A percentile compares a stretch with the other conserved stretches of the same genome.
phyloP scores from a whole-genome alignment of 2,113 vertebrate species.

The Cyanoderma ruficeps region DNA sequence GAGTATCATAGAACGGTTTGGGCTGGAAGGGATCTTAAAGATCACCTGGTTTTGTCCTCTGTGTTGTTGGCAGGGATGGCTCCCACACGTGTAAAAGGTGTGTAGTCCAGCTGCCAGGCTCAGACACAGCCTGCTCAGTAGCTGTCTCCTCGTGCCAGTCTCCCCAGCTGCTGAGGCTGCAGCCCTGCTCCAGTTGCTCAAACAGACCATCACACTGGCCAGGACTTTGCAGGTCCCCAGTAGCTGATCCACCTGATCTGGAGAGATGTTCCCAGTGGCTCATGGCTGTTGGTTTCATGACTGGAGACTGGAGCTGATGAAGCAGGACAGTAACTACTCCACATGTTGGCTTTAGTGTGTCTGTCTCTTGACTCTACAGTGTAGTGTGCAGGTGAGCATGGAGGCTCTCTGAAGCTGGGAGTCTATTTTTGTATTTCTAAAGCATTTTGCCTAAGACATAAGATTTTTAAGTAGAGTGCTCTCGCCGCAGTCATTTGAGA shows the following conservation, averaged over 20 bases:
- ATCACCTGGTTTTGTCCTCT: background rate
- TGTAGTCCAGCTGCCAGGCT: background rate
- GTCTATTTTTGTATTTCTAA: background rate
- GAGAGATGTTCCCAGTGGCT: background rate
- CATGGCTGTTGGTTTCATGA: background rate
- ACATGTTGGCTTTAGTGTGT: background rate
- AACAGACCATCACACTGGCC: background rate
- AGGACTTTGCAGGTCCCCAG: background rate
- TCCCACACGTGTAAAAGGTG: background rate
- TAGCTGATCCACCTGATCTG: background rate
- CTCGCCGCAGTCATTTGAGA: background rate
- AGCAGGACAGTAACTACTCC: background rate
- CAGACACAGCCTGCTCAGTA: background rate
- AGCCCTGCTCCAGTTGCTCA: background rate
- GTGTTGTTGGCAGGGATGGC: rapidly evolving
- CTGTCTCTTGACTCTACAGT: background rate
- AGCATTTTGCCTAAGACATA: background rate
- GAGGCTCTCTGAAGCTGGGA: background rate
- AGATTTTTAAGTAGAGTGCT: background rate
- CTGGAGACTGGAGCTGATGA: background rate
- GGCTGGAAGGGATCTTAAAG: background rate
- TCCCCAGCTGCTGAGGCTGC: background rate
- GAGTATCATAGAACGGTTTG: background rate
- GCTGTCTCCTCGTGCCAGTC: background rate
- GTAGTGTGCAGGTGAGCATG: background rate